phyloP scores from a whole-genome alignment of 2,113 vertebrate genomes.

The Orycteropus afer region DNA sequence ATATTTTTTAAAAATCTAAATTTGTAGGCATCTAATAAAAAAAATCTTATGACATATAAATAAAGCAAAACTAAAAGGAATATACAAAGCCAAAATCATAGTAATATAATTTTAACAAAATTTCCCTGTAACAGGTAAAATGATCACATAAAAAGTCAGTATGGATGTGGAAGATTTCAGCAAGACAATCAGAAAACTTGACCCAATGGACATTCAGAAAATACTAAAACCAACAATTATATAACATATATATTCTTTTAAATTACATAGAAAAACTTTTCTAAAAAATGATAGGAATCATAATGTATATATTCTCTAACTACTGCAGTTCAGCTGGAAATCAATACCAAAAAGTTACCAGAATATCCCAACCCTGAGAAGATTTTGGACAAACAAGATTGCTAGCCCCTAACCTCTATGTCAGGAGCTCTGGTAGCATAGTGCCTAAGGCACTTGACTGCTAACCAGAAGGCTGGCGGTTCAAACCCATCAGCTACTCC shows the following conservation, averaged over 20 bases:
- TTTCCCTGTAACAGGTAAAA: not conserved
- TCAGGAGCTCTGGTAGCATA: too few species aligned
- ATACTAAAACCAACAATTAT: not conserved
- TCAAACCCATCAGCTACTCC: too few species aligned
- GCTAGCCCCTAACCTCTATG: not conserved
- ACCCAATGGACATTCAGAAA: not conserved
- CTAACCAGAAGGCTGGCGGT: too few species aligned
- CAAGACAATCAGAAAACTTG: not conserved
- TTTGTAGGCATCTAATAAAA: not conserved
- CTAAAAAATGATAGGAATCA: not conserved
- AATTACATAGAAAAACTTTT: not conserved
- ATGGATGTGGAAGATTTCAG: not conserved
- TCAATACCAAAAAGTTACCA: not conserved
- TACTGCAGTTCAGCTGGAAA: not conserved
- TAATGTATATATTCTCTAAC: not conserved
- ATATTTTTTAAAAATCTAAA: not conserved
- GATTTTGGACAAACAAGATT: not conserved
- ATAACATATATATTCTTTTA: not conserved
- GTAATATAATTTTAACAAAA: not conserved
- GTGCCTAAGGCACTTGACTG: too few species aligned
- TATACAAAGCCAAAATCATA: not conserved
- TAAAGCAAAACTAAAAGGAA: slow-evolving; percentile 7
- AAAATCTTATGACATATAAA: not conserved
- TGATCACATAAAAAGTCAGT: not conserved
- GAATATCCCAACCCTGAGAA: not conserved